These are phyloP conservation scores for Hyperoplus lanceolatus DNA, from an alignment of 2,797 vertebrate genomes.

Conservation along the genomic window DNA sequence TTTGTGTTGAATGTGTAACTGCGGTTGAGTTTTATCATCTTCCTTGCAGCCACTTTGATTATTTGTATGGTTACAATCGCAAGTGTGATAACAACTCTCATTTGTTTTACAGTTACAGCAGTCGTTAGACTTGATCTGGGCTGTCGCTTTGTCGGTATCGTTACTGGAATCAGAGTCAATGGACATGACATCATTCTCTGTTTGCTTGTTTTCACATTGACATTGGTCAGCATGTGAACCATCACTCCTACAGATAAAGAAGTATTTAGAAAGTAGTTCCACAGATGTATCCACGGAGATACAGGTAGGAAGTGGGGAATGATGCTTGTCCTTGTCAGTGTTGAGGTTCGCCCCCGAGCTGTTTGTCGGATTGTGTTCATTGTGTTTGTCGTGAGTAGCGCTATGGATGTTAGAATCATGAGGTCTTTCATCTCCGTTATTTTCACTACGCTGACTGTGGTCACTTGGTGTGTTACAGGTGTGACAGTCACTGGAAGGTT, in stretches of 20 bases:
- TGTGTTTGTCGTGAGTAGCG: neutral
- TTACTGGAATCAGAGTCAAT: neutral
- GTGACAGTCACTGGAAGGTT: conserved; percentile 14
- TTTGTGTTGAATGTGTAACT: conserved; percentile 5
- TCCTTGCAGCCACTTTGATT: neutral
- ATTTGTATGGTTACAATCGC: neutral
- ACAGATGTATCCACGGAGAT: neutral
- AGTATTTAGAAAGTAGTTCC: neutral
- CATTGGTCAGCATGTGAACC: conserved; percentile 19
- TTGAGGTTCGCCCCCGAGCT: neutral
- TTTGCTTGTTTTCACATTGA: conserved; percentile 8
- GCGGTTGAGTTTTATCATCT: conserved; percentile 13
- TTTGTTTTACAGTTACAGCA: conserved; percentile 6
- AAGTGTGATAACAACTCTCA: neutral
- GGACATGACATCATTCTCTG: neutral
- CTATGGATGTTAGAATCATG: neutral
- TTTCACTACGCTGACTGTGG: neutral
- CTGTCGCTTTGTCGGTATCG: neutral
- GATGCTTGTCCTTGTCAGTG: neutral
- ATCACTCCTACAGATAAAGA: conserved; percentile 13
- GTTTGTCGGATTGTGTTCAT: neutral
- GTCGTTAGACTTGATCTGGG: neutral
- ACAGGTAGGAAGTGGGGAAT: neutral
- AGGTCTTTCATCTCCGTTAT: neutral
- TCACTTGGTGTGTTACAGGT: conserved; percentile 8